Evolutionary conservation across 2,888 invertebrate genomes (phyloP).

Genomic region (Exephanes ischioxanthus): DNA sequence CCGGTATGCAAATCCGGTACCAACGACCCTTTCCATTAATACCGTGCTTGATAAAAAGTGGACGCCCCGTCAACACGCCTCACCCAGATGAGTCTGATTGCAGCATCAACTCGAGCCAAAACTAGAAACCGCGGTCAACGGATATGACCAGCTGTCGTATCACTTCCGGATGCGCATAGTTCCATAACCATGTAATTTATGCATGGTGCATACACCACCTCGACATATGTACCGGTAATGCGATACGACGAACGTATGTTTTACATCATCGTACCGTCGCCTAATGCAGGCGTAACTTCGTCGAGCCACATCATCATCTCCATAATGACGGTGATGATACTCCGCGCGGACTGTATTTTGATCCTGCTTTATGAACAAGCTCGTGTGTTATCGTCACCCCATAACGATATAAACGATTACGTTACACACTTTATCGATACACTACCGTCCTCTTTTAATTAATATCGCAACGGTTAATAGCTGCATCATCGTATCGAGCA

Average conservation of each 20-base stretch:
- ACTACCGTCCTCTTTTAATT: neutral
- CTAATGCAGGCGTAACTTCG: neutral
- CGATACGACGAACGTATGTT: neutral
- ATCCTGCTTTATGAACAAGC: neutral
- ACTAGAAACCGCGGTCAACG: neutral
- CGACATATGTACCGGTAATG: neutral
- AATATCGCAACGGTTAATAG: slow-evolving; percentile 1
- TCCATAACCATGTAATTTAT: neutral
- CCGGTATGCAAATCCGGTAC: too few relatives aligned
- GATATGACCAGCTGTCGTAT: neutral
- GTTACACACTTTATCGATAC: slow-evolving; percentile 5
- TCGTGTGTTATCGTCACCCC: neutral
- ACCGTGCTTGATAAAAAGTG: neutral
- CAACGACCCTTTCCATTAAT: neutral
- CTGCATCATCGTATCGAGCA: neutral
- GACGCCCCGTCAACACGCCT: neutral
- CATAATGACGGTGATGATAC: neutral
- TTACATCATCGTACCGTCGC: neutral
- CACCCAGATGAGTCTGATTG: neutral
- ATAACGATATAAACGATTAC: neutral
- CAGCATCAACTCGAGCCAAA: neutral
- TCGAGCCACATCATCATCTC: neutral
- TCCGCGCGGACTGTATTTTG: neutral
- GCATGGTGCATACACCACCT: neutral
- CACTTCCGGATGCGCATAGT: neutral